Conservation (phyloP, 2,888 invertebrate genomes). For the Platycheirus albimanus region DNA sequence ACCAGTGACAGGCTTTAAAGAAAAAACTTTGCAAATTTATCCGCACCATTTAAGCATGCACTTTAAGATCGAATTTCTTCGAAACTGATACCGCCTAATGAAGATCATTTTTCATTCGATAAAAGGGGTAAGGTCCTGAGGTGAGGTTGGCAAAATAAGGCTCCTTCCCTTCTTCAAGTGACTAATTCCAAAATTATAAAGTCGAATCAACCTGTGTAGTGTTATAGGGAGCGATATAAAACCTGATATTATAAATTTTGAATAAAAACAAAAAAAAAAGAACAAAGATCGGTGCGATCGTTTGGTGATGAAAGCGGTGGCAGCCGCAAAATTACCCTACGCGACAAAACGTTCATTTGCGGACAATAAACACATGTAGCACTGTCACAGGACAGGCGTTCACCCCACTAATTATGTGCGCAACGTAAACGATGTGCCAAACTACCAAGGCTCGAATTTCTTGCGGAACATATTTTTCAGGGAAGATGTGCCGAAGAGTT, state of each 20-base stretch:
- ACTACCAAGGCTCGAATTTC: slow-evolving; percentile 55
- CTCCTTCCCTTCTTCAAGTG: slow-evolving; percentile 23
- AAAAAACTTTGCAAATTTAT: slow-evolving; percentile 55
- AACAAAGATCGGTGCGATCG: slow-evolving; percentile 43
- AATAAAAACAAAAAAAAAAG: too few relatives aligned
- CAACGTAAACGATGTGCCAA: slow-evolving; percentile 60
- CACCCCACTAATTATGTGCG: slow-evolving; percentile 71
- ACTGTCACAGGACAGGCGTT: slow-evolving; percentile 71
- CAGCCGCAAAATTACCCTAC: slow-evolving; percentile 40
- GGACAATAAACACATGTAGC: slow-evolving; percentile 73
- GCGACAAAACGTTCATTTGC: slow-evolving; percentile 69
- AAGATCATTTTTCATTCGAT: slow-evolving; percentile 46
- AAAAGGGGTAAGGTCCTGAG: not conserved
- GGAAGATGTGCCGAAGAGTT: not conserved
- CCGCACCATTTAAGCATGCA: slow-evolving; percentile 18
- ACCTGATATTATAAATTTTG: not conserved
- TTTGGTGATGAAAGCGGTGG: slow-evolving; percentile 56
- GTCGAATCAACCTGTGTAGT: slow-evolving; percentile 61
- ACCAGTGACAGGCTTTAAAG: slow-evolving; percentile 57
- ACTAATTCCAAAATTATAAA: slow-evolving; percentile 61
- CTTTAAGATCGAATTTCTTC: slow-evolving; percentile 42
- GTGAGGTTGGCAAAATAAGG: not conserved
- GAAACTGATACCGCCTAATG: slow-evolving; percentile 55
- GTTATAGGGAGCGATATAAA: not conserved
- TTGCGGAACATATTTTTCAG: slow-evolving; percentile 14